Evolutionary conservation across 2,888 invertebrate species (phyloP), one percentile per base, ranked within the genome.

Genomic region (Lithophane leautieri): DNA sequence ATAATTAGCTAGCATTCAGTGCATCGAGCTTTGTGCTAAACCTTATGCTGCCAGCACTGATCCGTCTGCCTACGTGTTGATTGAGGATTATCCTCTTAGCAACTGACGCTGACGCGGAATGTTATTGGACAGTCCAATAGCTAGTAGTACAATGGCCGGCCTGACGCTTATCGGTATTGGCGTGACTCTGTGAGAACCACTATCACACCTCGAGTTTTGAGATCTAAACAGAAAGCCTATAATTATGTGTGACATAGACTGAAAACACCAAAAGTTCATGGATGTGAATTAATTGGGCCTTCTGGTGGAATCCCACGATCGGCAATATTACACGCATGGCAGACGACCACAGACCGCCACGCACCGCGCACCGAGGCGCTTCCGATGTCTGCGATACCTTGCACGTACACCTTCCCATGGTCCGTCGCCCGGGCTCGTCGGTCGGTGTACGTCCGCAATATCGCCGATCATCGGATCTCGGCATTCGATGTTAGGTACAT

Each of bases 11-110:
- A n/a, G 58, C 42, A 68, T 68, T 63, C 56, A 52, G 62, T 66
- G 68, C 42, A 73, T 66, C 19, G 50, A 19, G 44, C 50, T 79
- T 65, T 61, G 54, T 56, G 22, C 56, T 80, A 80, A 81, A 14
- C 42, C 67, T 60, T 6, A 3, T 62, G 52, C 47, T 58, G 44
- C 25, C 40, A 58, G 47, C 12, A 54, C 73, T 72, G 66, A 66
- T 80, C 40, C 56, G 42, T 47, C 63, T 67, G 80, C 52, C 28
- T 34, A 60, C 54, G 47, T 73, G 81, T 70, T 83, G 73, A 81
- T 83, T 67, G 61, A 70, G 70, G 81, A 73, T 81, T 83, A 83
- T 58, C 56, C 61, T 34, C 58, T 69, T 58, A 52, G 28, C 50
- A 66, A 61, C 44, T 50, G 34, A 28, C 22, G 54, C 22, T 66